Evolutionary conservation across 2,888 invertebrate species (phyloP), one percentile per base, ranked within the genome.

Genomic region (Chirona hameri): DNA sequence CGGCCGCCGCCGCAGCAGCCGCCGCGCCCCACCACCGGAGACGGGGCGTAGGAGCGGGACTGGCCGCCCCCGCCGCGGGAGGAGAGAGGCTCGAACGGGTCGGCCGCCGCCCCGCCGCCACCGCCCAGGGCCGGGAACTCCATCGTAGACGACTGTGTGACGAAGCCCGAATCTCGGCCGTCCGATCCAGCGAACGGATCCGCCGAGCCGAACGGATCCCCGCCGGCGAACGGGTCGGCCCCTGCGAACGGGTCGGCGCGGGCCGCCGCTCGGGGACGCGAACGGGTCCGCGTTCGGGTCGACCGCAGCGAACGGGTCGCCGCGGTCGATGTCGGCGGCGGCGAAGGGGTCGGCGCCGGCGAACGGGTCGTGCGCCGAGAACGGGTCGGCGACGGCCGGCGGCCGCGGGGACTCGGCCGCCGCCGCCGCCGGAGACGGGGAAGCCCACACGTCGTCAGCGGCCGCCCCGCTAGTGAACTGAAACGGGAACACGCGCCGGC

Each of bases 11-110:
- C 31, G 39, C 76, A 1, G 21, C 76, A 7, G 27, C 65, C n/a
- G n/a, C n/a, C n/a, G n/a, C n/a, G n/a, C 14, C 69, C 69, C 69
- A 69, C 69, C 76, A 76, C 76, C 76, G 76, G 76, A 5, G 76
- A 76, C 39, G 76, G 21, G 21, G 39, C 29, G 39, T 76, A 39
- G 39, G 76, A 76, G 76, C 76, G 76, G 18, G 76, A 76, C 24
- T 21, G 60, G 57, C 57, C 57, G 57, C 57, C 57, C 21, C 29
- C 76, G 31, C 48, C 48, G 12, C 48, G 48, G 48, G 48, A 48
- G 48, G 31, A 4, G 9, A 69, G 29, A 27, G 69, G 69, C 29
- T 27, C 69, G 29, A 69, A 69, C 29, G 69, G 69, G 69, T 69
- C 69, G n/a, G 7, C 14, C 57, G 57, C 57, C 15, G 31, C 72